A percentile compares a stretch with the other conserved stretches of the same genome.
Conservation (phyloP, 2,113 vertebrate species). For the Bothrops jararaca region DNA sequence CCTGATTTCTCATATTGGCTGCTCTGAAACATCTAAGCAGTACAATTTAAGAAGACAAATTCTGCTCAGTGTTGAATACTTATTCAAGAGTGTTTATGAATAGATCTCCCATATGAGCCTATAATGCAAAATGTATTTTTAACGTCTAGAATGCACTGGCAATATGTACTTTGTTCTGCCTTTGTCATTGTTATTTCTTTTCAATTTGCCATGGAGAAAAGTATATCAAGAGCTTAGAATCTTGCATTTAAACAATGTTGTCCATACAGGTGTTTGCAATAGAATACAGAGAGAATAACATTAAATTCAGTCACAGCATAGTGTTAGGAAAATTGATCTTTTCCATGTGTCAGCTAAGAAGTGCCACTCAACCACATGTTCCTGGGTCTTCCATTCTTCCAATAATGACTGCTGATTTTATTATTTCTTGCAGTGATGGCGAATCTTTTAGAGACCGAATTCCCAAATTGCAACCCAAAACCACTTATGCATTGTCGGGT, state of each 20-base stretch:
- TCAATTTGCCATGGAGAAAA: conserved; percentile 17
- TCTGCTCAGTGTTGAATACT: neutral
- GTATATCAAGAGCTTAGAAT: neutral
- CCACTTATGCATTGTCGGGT: too few species aligned
- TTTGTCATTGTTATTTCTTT: conserved; percentile 13
- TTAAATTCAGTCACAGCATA: neutral
- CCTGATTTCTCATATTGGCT: conserved; percentile 30
- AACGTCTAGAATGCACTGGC: neutral
- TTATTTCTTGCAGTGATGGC: neutral
- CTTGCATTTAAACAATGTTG: conserved; percentile 21
- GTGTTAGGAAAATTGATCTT: neutral
- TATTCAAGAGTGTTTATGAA: neutral
- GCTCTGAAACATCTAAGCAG: neutral
- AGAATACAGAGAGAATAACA: neutral
- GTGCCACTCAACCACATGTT: neutral
- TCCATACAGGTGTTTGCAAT: conserved; percentile 13
- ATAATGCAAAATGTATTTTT: neutral
- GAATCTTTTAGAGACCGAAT: too few species aligned
- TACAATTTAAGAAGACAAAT: neutral
- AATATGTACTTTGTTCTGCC: neutral
- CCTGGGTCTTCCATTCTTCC: conserved; percentile 30
- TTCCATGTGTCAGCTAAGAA: neutral
- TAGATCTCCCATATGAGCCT: neutral
- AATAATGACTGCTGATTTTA: neutral
- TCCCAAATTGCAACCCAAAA: too few species aligned